Percentiles rank a stretch among this genome's conserved stretches.
Evolutionary conservation across 2,888 invertebrate species (phyloP).

Genomic region (Taphrorychus bicolor): DNA sequence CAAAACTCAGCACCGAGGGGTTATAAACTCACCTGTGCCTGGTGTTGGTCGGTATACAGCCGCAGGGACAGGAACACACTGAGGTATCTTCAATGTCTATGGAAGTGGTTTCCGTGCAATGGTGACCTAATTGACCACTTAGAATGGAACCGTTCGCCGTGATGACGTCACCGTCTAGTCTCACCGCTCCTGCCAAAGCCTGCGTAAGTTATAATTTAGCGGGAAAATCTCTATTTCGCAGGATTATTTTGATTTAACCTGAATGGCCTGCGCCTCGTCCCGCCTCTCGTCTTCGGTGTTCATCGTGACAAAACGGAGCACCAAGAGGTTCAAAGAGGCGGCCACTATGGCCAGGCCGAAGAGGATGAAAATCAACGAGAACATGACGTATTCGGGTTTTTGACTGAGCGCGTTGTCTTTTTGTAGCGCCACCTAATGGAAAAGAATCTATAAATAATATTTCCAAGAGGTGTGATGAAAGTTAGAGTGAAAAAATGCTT

Average conservation of each 20-base stretch:
- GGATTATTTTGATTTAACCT: slow-evolving; percentile 61
- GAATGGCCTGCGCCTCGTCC: slow-evolving; percentile 94
- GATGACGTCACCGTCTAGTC: slow-evolving; percentile 96
- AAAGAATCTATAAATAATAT: neutral
- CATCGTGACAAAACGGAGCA: slow-evolving; percentile 94
- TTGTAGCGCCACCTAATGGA: slow-evolving; percentile 76
- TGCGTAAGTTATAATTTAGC: slow-evolving; percentile 56
- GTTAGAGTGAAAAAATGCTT: no score
- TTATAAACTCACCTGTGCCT: slow-evolving; percentile 56
- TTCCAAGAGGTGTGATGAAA: neutral
- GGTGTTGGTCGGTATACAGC: slow-evolving; percentile 57
- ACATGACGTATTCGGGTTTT: slow-evolving; percentile 97
- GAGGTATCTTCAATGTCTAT: slow-evolving; percentile 59
- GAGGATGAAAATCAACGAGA: slow-evolving; percentile 97
- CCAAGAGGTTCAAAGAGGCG: slow-evolving; percentile 96
- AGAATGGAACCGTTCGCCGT: slow-evolving; percentile 91
- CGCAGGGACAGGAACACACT: slow-evolving; percentile 61
- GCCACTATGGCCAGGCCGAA: slow-evolving; percentile 98
- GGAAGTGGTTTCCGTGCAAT: slow-evolving; percentile 60
- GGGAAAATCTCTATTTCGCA: neutral
- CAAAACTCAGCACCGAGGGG: no score
- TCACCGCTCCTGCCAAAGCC: slow-evolving; percentile 94
- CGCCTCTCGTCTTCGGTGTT: slow-evolving; percentile 98
- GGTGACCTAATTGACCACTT: slow-evolving; percentile 68
- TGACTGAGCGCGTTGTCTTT: slow-evolving; percentile 93